Evolutionary conservation across 64 coral and sea anemone genomes (phyloP).

Genomic region (Dendrophyllia cribrosa): DNA sequence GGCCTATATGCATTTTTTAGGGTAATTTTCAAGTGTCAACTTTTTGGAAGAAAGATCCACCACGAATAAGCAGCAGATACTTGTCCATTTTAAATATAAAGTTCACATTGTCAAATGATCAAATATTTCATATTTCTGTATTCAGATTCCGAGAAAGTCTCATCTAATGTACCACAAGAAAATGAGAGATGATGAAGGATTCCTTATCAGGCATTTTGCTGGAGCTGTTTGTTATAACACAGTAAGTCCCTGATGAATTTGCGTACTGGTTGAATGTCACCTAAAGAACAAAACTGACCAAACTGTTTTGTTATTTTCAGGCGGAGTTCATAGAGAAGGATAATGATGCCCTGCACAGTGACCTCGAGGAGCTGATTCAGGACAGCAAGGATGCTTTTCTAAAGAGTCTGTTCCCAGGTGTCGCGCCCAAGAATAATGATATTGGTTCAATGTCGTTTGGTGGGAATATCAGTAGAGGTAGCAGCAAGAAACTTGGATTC

Average conservation of each 20-base stretch:
- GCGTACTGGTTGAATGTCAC: not conserved
- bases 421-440: constrained; percentile 30
- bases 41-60: too few species aligned
- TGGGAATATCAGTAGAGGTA: constrained; percentile 1
- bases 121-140: not conserved
- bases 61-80: too few species aligned
- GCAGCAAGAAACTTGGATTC: constrained; percentile 95
- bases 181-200: constrained; percentile 95
- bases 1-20: too few species aligned
- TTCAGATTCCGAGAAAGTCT: constrained; percentile 96
- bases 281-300: not conserved
- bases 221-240: constrained; percentile 97
- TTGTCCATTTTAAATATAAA: too few species aligned
- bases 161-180: constrained; percentile 94
- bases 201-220: constrained; percentile 95
- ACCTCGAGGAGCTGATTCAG: constrained; percentile 85
- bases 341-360: constrained; percentile 93
- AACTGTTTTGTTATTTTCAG: constrained; percentile 24
- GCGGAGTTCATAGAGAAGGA: constrained; percentile 95
- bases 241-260: constrained; percentile 50
- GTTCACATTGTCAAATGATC: too few species aligned
- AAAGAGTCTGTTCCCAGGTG: constrained; percentile 92
- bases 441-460: constrained; percentile 65
- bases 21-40: too few species aligned
- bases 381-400: constrained; percentile 96